These are phyloP conservation scores for Drosophila subobscura DNA, from an alignment of 1,140 invertebrate genomes.

Conservation along the genomic window DNA sequence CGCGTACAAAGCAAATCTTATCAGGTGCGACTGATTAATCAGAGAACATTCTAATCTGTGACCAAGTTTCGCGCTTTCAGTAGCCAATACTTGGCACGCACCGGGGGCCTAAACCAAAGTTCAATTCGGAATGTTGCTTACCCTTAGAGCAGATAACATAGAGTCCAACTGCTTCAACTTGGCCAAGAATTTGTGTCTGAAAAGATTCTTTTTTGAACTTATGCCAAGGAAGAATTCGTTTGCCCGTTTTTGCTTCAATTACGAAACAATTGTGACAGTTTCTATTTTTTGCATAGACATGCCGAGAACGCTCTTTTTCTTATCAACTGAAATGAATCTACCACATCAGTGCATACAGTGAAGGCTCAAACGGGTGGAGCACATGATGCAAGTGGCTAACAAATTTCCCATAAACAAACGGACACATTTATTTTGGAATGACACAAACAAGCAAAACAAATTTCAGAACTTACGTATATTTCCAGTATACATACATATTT, in stretches of 20 bases:
- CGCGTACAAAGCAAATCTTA: constrained; percentile 15
- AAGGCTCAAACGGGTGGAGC: no score
- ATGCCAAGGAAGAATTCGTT: constrained; percentile 36
- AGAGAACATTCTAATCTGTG: background rate
- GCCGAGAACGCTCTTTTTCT: constrained; percentile 8
- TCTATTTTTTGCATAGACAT: constrained; percentile 21
- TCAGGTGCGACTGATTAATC: constrained; percentile 21
- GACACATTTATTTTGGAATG: no score
- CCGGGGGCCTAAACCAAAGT: constrained; percentile 42
- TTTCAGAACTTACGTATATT: no score
- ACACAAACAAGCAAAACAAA: no score
- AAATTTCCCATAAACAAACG: no score
- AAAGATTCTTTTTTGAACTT: constrained; percentile 32
- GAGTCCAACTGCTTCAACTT: background rate
- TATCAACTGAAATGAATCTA: constrained; percentile 11
- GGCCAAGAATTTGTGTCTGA: background rate
- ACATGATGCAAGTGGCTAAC: no score
- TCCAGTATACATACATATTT: no score
- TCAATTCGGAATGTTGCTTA: constrained; percentile 27
- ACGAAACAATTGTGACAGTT: constrained; percentile 54
- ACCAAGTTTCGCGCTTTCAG: constrained; percentile 13
- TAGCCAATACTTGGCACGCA: constrained; percentile 2
- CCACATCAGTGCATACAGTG: no score
- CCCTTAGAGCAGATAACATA: background rate
- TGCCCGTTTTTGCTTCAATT: constrained; percentile 24